These are phyloP conservation scores for Palythoa grandis DNA, from an alignment of 92 coral and sea anemone species.

Conservation along the genomic window DNA sequence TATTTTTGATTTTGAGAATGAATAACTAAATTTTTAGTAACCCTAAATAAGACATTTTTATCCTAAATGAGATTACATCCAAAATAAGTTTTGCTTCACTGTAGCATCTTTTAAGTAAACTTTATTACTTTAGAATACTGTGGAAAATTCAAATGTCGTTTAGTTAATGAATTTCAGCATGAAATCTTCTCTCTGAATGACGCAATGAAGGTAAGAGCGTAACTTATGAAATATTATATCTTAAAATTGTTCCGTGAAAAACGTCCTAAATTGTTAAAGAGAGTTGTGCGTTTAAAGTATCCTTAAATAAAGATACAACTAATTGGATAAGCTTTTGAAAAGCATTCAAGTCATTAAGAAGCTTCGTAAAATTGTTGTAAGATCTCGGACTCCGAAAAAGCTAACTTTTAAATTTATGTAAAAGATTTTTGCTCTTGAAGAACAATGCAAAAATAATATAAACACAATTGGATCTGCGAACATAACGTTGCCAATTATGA, in stretches of 20 bases:
- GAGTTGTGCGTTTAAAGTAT: neutral
- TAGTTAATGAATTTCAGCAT: conserved; percentile 26
- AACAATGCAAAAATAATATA: neutral
- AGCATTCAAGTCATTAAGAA: conserved; percentile 1
- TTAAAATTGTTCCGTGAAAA: conserved; percentile 12
- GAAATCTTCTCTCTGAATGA: conserved; percentile 24
- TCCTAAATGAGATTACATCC: neutral
- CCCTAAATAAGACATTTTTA: conserved; percentile 2
- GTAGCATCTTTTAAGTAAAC: conserved; percentile 44
- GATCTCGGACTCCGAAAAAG: neutral
- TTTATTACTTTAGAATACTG: neutral
- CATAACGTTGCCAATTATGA: neutral
- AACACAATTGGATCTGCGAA: neutral
- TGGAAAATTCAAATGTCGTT: neutral
- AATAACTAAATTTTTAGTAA: neutral
- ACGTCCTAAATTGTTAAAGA: neutral
- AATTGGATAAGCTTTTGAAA: neutral
- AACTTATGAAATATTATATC: neutral
- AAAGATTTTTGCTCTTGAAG: neutral
- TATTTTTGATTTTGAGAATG: neutral
- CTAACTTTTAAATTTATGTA: neutral
- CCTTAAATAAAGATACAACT: neutral
- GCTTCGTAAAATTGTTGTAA: conserved; percentile 1
- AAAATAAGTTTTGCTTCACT: conserved; percentile 11
- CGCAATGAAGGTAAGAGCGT: conserved; percentile 22